phyloP scores from a whole-genome alignment of 2,888 invertebrate species.

The Eurois occulta region DNA sequence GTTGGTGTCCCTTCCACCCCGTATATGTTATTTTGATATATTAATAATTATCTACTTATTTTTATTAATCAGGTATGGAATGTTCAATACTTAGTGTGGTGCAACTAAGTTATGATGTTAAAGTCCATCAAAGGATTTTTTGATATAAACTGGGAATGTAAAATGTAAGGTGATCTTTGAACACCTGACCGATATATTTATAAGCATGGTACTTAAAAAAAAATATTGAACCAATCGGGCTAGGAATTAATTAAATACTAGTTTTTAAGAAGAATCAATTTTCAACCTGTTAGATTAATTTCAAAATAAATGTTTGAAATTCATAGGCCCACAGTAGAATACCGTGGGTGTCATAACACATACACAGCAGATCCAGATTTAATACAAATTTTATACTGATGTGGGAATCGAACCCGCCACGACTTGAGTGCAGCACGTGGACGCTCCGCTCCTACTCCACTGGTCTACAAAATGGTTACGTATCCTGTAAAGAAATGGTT shows the following conservation, averaged over 20 bases:
- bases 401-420: constrained; percentile 32
- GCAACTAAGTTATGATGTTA: not conserved
- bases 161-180: not conserved
- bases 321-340: constrained; percentile 60
- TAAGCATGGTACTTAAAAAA: not conserved
- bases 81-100: not conserved
- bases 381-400: constrained; percentile 44
- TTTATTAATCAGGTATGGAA: not conserved
- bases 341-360: constrained; percentile 48
- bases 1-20: too few relatives aligned
- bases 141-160: not conserved
- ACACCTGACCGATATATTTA: not conserved
- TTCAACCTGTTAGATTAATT: constrained; percentile 23
- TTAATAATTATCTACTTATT: not conserved
- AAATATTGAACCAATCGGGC: not conserved
- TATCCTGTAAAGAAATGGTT: constrained; percentile 35
- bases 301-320: constrained; percentile 53
- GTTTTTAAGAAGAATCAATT: constrained; percentile 7
- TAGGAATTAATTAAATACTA: not conserved
- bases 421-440: constrained; percentile 19
- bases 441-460: constrained; percentile 26
- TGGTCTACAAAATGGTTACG: constrained; percentile 46
- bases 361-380: constrained; percentile 41
- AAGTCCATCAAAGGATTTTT: not conserved
- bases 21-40: not conserved